Conservation (phyloP, 1,140 invertebrate species). For the Pemphigus obesinymphae region DNA sequence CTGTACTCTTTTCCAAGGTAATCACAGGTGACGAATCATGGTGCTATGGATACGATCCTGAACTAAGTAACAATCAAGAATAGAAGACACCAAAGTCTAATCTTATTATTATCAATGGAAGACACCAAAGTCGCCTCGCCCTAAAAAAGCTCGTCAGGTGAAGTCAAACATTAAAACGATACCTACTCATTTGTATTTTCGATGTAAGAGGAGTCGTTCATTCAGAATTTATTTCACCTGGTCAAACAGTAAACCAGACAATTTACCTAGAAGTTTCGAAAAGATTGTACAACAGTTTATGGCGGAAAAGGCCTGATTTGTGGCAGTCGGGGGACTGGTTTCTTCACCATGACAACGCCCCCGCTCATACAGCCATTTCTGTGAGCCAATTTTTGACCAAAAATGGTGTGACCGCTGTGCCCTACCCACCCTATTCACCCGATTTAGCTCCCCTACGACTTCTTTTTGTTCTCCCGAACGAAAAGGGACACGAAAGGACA, state of each 20-base stretch:
- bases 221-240: not conserved
- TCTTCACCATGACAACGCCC: not conserved
- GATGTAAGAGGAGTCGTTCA: not conserved
- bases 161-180: conserved; percentile 42
- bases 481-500: not conserved
- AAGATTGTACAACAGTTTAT: not conserved
- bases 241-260: not conserved
- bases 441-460: not conserved
- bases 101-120: too few species aligned
- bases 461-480: not conserved
- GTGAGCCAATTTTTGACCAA: conserved; percentile 6
- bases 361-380: conserved; percentile 2
- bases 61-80: conserved; percentile 45
- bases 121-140: conserved; percentile 6
- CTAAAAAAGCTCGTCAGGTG: conserved; percentile 43
- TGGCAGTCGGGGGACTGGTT: not conserved
- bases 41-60: too few species aligned
- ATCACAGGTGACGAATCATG: too few species aligned
- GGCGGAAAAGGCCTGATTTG: not conserved
- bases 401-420: not conserved
- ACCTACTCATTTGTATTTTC: conserved; percentile 14
- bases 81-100: too few species aligned
- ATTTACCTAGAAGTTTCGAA: not conserved
- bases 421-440: not conserved
- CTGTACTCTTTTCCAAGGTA: too few species aligned